phyloP scores from a whole-genome alignment of 1,140 invertebrate genomes.

The Temnothorax nylanderi region DNA sequence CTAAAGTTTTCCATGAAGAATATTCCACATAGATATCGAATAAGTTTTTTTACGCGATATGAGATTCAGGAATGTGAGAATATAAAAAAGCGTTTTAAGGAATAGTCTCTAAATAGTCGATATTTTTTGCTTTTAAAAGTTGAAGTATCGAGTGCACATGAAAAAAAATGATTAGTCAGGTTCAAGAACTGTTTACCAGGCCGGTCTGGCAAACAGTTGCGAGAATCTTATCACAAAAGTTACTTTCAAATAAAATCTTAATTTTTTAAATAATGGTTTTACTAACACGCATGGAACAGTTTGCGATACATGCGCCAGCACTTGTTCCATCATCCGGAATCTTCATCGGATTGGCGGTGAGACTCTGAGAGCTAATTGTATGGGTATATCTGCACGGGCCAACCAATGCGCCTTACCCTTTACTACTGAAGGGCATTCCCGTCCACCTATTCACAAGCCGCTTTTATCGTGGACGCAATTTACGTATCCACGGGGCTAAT shows the following conservation, averaged over 20 bases:
- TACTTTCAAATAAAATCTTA: not conserved
- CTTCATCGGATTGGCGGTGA: not conserved
- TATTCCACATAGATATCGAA: not conserved
- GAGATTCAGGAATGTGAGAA: not conserved
- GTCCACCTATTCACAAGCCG: conserved; percentile 44
- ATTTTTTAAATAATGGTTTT: not conserved
- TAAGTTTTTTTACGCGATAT: not conserved
- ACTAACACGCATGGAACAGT: not conserved
- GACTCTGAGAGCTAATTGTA: conserved; percentile 34
- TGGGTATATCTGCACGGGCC: not conserved
- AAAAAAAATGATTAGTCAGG: not conserved
- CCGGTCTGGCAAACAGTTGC: not conserved
- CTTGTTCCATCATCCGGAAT: not conserved
- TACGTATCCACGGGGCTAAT: conserved; percentile 53
- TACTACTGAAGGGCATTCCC: conserved; percentile 4
- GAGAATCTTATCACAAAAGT: not conserved
- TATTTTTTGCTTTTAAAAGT: not conserved
- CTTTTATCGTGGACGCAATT: conserved; percentile 56
- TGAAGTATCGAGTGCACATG: not conserved
- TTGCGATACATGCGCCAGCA: not conserved
- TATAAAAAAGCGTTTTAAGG: not conserved
- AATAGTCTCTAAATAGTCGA: not conserved
- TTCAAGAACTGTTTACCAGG: not conserved
- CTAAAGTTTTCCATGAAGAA: not conserved
- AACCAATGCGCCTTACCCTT: conserved; percentile 17